Percentiles rank a stretch among this genome's conserved stretches.
Conservation (phyloP, 1,140 invertebrate genomes). For the Drosophila kepulauana region DNA sequence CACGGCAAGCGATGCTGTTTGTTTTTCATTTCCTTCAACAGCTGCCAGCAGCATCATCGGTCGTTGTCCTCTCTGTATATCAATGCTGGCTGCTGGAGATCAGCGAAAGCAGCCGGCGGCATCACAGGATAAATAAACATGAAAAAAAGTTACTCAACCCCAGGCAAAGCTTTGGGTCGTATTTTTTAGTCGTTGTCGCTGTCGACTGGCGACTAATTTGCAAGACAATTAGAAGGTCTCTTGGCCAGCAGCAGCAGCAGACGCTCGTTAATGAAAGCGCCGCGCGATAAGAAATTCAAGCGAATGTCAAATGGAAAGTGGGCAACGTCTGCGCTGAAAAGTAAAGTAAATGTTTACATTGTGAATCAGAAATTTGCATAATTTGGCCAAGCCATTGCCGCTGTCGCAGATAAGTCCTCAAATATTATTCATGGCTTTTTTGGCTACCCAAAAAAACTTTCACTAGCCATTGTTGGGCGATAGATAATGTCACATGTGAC, state of each 20-base stretch:
- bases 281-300: conserved; percentile 72
- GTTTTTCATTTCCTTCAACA: conserved; percentile 81
- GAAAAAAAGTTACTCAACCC: conserved; percentile 31
- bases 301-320: conserved; percentile 68
- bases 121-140: conserved; percentile 62
- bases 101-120: conserved; percentile 11
- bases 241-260: conserved; percentile 43
- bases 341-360: conserved; percentile 84
- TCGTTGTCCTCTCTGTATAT: conserved; percentile 38
- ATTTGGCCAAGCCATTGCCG: conserved; percentile 59
- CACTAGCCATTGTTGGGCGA: conserved; percentile 7
- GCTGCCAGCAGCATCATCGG: conserved; percentile 56
- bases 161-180: conserved; percentile 34
- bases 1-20: conserved; percentile 58
- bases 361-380: conserved; percentile 83
- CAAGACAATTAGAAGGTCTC: conserved; percentile 82
- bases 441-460: conserved; percentile 28
- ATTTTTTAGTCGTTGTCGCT: conserved; percentile 41
- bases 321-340: conserved; percentile 71
- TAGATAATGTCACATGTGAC: conserved; percentile 70
- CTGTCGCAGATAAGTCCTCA: conserved; percentile 59
- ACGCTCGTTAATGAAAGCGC: conserved; percentile 75
- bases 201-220: conserved; percentile 69
- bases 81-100: conserved; percentile 13
- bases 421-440: conserved; percentile 71